Evolutionary conservation across 2,113 vertebrate species (phyloP).

Genomic region (Trogon melanurus): DNA sequence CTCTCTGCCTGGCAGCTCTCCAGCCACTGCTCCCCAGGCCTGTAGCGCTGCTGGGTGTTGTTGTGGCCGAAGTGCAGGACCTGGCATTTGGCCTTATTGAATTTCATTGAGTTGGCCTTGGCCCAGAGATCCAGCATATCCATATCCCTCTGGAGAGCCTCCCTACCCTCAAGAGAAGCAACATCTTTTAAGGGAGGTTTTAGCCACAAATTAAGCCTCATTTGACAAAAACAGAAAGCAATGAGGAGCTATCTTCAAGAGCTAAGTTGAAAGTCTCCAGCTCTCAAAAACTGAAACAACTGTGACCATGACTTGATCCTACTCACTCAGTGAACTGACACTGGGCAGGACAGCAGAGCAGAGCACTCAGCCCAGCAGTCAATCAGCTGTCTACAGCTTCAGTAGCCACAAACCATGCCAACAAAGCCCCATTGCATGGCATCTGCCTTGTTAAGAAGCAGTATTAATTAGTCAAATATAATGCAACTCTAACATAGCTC

Average conservation of each 20-base stretch:
- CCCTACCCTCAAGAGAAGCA: neutral
- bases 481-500: neutral
- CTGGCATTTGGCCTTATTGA: too few species aligned
- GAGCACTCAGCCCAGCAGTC: neutral
- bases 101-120: too few species aligned
- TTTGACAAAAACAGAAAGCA: neutral
- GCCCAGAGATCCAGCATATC: too few species aligned
- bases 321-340: neutral
- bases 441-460: neutral
- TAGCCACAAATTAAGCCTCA: neutral
- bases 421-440: neutral
- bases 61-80: too few species aligned
- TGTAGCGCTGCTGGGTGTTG: too few species aligned
- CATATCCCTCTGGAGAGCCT: too few species aligned
- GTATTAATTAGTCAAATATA: neutral
- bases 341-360: neutral
- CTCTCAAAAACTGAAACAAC: neutral
- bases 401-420: neutral
- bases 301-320: neutral
- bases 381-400: neutral
- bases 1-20: too few species aligned
- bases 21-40: too few species aligned
- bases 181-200: neutral
- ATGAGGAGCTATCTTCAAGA: neutral
- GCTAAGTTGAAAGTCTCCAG: neutral